Evolutionary conservation across 23 tunicate genomes (phyloP), one percentile per base, ranked within the genome.

Genomic region (Clavelina lepadiformis): DNA sequence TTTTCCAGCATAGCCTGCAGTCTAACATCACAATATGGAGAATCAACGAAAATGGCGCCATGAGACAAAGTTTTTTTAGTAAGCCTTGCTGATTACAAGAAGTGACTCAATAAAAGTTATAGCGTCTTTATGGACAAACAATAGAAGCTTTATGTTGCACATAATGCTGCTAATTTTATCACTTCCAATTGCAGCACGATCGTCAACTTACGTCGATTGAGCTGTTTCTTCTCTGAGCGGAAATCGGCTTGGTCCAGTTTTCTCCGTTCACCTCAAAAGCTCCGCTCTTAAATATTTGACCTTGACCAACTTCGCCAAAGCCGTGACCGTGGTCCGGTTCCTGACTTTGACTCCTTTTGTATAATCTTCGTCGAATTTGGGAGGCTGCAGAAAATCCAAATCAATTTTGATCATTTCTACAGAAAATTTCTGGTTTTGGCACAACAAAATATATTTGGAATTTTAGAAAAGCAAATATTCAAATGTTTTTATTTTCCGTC

Each of bases 321-420:
- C 69, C 35, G 52, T 47, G 68, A 46, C 68, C 46, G 1, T 57
- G 62, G 13, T 78, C 84, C 19, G 50, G 33, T n/a, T 78, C 84
- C 31, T 78, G 84, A 31, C 84, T 78, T 67, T 78, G 84, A 46
- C 89, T 82, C 34, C 80, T 35, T 56, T 68, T 73, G 62, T 71
- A 66, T 35, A 82, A 44, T 31, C 89, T 72, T 22, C 89, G 79
- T 0, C 89, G 89, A 33, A 82, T 82, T 82, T 82, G 89, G 5
- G 89, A 82, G 2, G 80, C 89, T 82, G 66, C 57, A 27, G 41
- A 5, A 24, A 50, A n/a, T n/a, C n/a, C n/a, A n/a, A n/a, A n/a
- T n/a, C n/a, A n/a, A n/a, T n/a, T n/a, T n/a, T n/a, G n/a, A n/a
- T n/a, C n/a, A n/a, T n/a, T n/a, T n/a, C n/a, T n/a, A n/a, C n/a